Evolutionary conservation across 2,113 vertebrate genomes (phyloP).

Genomic region (Myiozetetes cayanensis): DNA sequence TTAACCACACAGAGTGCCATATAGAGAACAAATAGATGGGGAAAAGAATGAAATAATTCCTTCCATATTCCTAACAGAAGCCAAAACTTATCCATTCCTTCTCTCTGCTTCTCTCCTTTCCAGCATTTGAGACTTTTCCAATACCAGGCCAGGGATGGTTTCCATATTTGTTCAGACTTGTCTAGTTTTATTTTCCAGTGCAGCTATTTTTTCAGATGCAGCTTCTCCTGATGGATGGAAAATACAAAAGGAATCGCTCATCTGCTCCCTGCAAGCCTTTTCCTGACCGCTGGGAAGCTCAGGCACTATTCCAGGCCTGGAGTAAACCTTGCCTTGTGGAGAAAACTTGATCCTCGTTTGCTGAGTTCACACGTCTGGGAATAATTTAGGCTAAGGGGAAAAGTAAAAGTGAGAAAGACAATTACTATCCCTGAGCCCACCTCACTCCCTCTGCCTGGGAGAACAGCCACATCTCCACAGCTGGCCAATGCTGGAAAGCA

Average conservation of each 20-base stretch:
- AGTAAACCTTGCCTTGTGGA: constrained; percentile 8
- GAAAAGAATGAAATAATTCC: constrained; percentile 58
- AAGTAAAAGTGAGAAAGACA: constrained; percentile 51
- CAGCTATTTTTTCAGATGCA: constrained; percentile 64
- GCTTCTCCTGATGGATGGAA: constrained; percentile 42
- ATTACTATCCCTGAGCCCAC: background rate
- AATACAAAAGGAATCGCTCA: constrained; percentile 47
- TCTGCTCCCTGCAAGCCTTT: constrained; percentile 40
- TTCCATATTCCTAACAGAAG: constrained; percentile 46
- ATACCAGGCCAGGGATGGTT: constrained; percentile 46
- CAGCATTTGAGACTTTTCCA: constrained; percentile 31
- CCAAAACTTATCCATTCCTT: constrained; percentile 26
- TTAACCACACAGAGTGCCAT: constrained; percentile 47
- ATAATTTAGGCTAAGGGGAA: constrained; percentile 51
- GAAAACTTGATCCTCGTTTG: constrained; percentile 51
- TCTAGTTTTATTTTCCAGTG: constrained; percentile 68
- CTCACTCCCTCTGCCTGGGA: background rate
- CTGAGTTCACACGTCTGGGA: constrained; percentile 53
- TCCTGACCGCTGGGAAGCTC: constrained; percentile 36
- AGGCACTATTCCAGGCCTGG: constrained; percentile 14
- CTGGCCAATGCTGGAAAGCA: background rate
- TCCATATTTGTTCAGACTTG: constrained; percentile 57
- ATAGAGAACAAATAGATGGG: constrained; percentile 41
- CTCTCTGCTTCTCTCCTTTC: constrained; percentile 47
- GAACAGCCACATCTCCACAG: background rate